These are phyloP conservation scores for Lysandra coridon DNA, from an alignment of 2,888 invertebrate genomes.

Conservation along the genomic window DNA sequence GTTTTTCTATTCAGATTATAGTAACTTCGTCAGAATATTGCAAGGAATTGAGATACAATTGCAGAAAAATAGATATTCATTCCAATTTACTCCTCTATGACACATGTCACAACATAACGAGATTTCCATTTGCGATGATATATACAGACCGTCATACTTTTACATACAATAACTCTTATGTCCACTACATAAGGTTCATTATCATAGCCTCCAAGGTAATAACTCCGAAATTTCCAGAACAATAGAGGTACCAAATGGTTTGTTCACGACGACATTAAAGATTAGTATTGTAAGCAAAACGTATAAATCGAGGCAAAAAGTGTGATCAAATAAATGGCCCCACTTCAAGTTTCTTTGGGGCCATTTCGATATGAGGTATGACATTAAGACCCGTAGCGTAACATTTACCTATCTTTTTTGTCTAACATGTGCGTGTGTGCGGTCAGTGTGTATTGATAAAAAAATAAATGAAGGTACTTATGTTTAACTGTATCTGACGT, in stretches of 20 bases:
- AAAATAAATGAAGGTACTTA: too few relatives aligned
- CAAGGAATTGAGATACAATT: neutral
- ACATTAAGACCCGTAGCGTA: too few relatives aligned
- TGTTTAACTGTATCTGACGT: too few relatives aligned
- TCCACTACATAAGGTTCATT: neutral
- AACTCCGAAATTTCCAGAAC: neutral
- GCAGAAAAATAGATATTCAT: neutral
- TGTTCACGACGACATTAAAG: neutral
- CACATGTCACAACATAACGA: slow-evolving; percentile 16
- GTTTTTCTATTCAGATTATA: neutral
- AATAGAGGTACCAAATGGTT: neutral
- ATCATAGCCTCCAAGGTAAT: neutral
- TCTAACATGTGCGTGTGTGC: too few relatives aligned
- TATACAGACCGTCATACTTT: neutral
- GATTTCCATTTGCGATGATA: neutral
- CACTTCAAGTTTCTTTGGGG: too few relatives aligned
- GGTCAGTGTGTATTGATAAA: too few relatives aligned
- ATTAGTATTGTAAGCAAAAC: neutral
- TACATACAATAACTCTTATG: neutral
- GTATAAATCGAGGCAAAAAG: too few relatives aligned
- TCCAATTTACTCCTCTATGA: neutral
- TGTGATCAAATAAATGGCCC: too few relatives aligned
- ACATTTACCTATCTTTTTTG: too few relatives aligned
- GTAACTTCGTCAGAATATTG: neutral
- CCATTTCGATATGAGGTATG: too few relatives aligned